A percentile compares a stretch with the other conserved stretches of the same genome.
Conservation (phyloP, 1,140 invertebrate species). For the Zaprionus capensis region DNA sequence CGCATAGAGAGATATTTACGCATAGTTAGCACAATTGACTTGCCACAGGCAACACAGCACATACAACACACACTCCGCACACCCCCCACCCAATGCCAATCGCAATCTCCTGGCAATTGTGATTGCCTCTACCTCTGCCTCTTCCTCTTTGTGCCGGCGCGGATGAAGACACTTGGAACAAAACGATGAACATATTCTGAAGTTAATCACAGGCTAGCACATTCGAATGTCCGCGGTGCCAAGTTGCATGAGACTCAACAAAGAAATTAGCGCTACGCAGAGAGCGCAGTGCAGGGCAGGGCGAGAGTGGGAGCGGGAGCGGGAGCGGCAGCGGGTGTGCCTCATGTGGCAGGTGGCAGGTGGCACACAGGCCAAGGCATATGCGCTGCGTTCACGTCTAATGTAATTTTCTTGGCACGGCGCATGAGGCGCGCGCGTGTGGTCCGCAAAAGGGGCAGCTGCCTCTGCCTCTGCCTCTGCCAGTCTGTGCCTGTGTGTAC, state of each 20-base stretch:
- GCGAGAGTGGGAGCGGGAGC: background rate
- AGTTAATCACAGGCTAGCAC: conserved; percentile 77
- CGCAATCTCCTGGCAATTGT: conserved; percentile 12
- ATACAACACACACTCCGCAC: background rate
- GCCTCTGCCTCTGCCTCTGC: conserved; percentile 9
- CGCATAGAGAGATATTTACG: conserved; percentile 60
- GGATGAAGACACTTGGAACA: conserved; percentile 63
- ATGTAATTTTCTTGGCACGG: conserved; percentile 75
- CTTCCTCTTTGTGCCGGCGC: conserved; percentile 18
- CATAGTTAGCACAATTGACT: conserved; percentile 33
- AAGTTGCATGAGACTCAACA: conserved; percentile 76
- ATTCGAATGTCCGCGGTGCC: conserved; percentile 73
- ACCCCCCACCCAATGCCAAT: background rate
- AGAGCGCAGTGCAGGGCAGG: conserved; percentile 3
- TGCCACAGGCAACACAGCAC: conserved; percentile 7
- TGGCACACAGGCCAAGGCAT: conserved; percentile 1
- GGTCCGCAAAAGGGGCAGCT: conserved; percentile 56
- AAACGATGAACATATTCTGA: conserved; percentile 79
- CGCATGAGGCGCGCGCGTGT: conserved; percentile 59
- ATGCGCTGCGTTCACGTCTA: conserved; percentile 52
- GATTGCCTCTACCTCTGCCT: background rate
- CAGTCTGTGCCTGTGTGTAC: background rate
- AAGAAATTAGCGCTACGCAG: conserved; percentile 71
- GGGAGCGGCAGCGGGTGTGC: background rate
- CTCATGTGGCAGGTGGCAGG: conserved; percentile 20